Evolutionary conservation across 2,888 invertebrate genomes (phyloP), one percentile per base, ranked within the genome.

Genomic region (Cheilosia urbana): DNA sequence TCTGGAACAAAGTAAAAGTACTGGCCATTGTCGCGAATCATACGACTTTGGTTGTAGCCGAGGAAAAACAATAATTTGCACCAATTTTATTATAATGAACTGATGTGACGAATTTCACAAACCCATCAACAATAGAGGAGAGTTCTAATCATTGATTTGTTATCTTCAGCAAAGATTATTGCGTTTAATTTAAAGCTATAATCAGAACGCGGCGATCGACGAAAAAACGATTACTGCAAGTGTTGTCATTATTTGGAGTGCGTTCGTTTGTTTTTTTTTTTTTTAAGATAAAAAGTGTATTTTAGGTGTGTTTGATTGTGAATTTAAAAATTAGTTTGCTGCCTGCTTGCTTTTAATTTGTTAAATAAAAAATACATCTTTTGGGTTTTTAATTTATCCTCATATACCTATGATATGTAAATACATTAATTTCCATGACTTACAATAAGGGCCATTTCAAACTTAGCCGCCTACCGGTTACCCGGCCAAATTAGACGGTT

Each of bases 101-200:
- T 24, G 24, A 34, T 7, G 0, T 13, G 0, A 37, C 47, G 17
- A 21, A 37, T 47, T 34, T 15, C 34, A 62, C 55, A 42, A 63
- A 1, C 0, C 2, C 27, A n/a, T 57, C 62, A 40, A 65, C 19
- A 60, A 24, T 62, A 30, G 1, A 27, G 42, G 4, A 37, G 2
- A 9, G 51, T 63, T 42, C 63, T 53, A 51, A 68, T 80, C 55
- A 77, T 47, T 62, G 47, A 69, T 69, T 40, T 62, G 15, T 73
- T 73, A 83, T 69, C 68, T 55, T 34, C 19, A 15, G n/a, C 34
- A 57, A 30, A 42, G 55, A 73, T 83, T 63, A 78, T 57, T 63
- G 40, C 66, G 72, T 77, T 15, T 4, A 27, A 78, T 53, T 11
- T 15, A 58, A 13, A 1, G n/a, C 17, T 69, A 69, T 55, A 69